These are phyloP conservation scores for Petrolisthes manimaculis DNA, from an alignment of 2,888 invertebrate species.

Conservation along the genomic window DNA sequence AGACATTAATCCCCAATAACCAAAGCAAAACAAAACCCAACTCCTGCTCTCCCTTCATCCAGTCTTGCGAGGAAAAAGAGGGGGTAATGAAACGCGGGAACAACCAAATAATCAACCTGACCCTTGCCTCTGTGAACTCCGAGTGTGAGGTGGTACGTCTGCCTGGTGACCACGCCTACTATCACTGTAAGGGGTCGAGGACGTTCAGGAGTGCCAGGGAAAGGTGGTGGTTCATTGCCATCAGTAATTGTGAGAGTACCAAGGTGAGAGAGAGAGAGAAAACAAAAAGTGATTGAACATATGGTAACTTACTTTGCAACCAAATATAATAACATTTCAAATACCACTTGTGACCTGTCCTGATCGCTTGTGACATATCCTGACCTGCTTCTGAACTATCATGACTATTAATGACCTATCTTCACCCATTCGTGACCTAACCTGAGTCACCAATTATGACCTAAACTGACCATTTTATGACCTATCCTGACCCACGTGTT, in stretches of 20 bases:
- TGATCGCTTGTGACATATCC: too few species aligned
- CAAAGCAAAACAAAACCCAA: not conserved
- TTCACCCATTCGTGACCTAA: too few species aligned
- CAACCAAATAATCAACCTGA: constrained; percentile 83
- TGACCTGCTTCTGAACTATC: too few species aligned
- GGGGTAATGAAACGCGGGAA: constrained; percentile 75
- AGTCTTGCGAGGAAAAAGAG: constrained; percentile 84
- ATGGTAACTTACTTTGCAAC: too few species aligned
- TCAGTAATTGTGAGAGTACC: constrained; percentile 82
- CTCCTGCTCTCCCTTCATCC: constrained; percentile 56
- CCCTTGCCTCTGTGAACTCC: constrained; percentile 76
- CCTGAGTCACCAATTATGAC: too few species aligned
- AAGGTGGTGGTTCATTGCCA: constrained; percentile 94
- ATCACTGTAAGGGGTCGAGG: constrained; percentile 77
- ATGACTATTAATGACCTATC: too few species aligned
- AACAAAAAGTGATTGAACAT: not conserved
- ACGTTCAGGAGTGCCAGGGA: constrained; percentile 85
- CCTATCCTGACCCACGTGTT: too few species aligned
- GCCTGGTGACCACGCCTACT: constrained; percentile 35
- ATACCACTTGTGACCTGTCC: too few species aligned
- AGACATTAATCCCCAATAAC: not conserved
- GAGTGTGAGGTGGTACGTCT: constrained; percentile 66
- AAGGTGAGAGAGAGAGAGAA: constrained; percentile 70
- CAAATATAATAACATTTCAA: too few species aligned
- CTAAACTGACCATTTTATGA: too few species aligned